phyloP scores from a whole-genome alignment of 2,888 invertebrate genomes.

The Subacronicta megacephala region DNA sequence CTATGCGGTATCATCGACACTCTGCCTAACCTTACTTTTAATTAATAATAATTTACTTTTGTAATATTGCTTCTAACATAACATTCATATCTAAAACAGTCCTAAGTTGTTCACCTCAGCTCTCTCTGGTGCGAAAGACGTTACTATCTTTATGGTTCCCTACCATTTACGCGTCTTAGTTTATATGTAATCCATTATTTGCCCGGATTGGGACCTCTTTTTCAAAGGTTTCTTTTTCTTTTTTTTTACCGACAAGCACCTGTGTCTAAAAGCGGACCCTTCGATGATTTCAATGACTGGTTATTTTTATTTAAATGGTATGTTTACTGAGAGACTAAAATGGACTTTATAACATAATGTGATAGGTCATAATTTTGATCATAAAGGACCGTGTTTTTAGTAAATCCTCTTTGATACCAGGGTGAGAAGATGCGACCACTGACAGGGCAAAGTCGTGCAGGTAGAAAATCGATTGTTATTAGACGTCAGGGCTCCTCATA shows the following conservation, averaged over 20 bases:
- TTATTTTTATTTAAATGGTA: conserved; percentile 76
- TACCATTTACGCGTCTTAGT: conserved; percentile 75
- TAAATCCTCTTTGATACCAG: conserved; percentile 68
- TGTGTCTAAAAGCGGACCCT: conserved; percentile 76
- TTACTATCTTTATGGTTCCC: conserved; percentile 58
- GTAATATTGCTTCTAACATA: no score
- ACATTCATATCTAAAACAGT: not conserved
- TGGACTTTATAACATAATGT: not conserved
- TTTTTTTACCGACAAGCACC: conserved; percentile 75
- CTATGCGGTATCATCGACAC: no score
- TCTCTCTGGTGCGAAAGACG: conserved; percentile 58
- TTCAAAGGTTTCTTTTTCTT: conserved; percentile 60
- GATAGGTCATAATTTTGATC: conserved; percentile 23
- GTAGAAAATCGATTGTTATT: conserved; percentile 85
- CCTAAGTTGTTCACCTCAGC: conserved; percentile 33
- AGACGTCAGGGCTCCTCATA: conserved; percentile 67
- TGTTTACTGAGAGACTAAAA: conserved; percentile 15
- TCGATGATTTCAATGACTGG: conserved; percentile 82
- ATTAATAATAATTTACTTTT: no score
- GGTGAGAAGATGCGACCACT: conserved; percentile 79
- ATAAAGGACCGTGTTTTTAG: conserved; percentile 56
- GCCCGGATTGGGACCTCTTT: conserved; percentile 70
- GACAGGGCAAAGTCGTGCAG: conserved; percentile 76
- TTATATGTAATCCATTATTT: conserved; percentile 82
- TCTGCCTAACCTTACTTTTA: no score